These are phyloP conservation scores for Alsophila aescularia DNA, from an alignment of 2,888 invertebrate genomes.

Conservation along the genomic window DNA sequence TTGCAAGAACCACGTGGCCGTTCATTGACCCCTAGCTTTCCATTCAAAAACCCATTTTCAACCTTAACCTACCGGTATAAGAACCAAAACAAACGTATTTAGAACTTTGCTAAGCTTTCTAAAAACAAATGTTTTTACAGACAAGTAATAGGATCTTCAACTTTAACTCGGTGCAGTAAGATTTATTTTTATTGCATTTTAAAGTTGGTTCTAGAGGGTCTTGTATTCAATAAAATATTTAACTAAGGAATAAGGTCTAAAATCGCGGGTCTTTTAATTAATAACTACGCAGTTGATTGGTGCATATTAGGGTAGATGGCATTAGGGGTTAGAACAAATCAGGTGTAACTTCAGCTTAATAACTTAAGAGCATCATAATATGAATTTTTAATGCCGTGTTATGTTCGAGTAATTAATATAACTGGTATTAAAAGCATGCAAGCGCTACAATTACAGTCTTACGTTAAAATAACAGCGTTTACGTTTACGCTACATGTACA, in stretches of 20 bases:
- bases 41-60: conserved; percentile 12
- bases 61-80: conserved; percentile 35
- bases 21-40: conserved; percentile 64
- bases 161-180: conserved; percentile 17
- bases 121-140: neutral
- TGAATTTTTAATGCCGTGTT: conserved; percentile 15
- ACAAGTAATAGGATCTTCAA: conserved; percentile 5
- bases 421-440: conserved; percentile 1
- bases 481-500: no score
- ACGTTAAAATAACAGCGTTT: no score
- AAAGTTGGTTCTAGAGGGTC: conserved; percentile 18
- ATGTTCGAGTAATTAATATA: conserved; percentile 3
- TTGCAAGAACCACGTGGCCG: conserved; percentile 76
- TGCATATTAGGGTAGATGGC: conserved; percentile 8
- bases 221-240: conserved; percentile 17
- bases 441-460: no score
- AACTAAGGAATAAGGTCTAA: conserved; percentile 17
- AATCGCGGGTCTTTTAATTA: conserved; percentile 14
- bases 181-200: conserved; percentile 35
- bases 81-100: conserved; percentile 45
- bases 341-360: conserved; percentile 26
- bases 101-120: conserved; percentile 12
- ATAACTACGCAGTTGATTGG: conserved; percentile 23
- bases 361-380: conserved; percentile 18
- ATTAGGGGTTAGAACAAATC: conserved; percentile 24